Evolutionary conservation across 2,113 vertebrate species (phyloP).

Genomic region (Cavia aperea): DNA sequence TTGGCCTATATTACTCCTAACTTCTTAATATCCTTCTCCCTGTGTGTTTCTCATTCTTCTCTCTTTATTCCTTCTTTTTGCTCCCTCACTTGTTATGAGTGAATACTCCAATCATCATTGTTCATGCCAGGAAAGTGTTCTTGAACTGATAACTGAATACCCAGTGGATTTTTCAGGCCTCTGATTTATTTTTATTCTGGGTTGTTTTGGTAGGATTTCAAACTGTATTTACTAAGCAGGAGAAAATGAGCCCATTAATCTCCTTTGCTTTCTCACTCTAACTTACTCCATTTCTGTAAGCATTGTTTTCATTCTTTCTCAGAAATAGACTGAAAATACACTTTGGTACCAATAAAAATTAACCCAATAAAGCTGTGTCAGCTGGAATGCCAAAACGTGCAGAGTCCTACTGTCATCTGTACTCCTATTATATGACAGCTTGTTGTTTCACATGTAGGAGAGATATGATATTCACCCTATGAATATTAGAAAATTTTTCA

Average conservation of each 20-base stretch:
- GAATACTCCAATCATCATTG: background rate
- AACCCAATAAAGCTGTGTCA: slow-evolving; percentile 29
- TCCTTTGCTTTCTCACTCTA: slow-evolving; percentile 50
- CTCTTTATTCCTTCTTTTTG: background rate
- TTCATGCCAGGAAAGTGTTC: background rate
- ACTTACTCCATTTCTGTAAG: slow-evolving; percentile 41
- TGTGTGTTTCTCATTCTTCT: background rate
- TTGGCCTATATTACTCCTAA: background rate
- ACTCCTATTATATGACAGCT: too few relatives aligned
- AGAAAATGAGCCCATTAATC: background rate
- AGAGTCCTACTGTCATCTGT: background rate
- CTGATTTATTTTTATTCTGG: background rate
- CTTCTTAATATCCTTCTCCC: background rate
- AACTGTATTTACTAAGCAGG: slow-evolving; percentile 42
- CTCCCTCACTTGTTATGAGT: background rate
- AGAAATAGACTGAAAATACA: slow-evolving; percentile 50
- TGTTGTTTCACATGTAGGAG: background rate
- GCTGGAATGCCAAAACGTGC: slow-evolving; percentile 4
- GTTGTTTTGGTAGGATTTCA: slow-evolving; percentile 38
- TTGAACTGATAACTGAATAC: slow-evolving; percentile 19
- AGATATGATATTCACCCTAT: background rate
- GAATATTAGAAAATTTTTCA: background rate
- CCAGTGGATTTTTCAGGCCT: background rate
- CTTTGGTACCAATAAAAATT: slow-evolving; percentile 39
- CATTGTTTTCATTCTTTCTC: background rate